Conservation (phyloP, 2,797 vertebrate genomes). For the Sphenodon punctatus region DNA sequence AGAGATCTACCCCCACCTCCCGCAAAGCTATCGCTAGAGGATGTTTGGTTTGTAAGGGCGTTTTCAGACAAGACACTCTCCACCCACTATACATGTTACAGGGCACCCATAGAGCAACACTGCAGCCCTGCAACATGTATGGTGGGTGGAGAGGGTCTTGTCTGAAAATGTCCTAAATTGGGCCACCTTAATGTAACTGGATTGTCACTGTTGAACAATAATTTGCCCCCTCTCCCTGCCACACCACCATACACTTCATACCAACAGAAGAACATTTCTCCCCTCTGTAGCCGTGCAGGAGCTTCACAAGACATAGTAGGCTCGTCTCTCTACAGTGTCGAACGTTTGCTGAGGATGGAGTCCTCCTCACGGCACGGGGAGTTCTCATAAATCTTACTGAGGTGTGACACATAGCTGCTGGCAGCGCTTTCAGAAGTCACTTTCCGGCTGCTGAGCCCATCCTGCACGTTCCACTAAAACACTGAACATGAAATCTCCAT, state of each 20-base stretch:
- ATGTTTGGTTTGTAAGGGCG: no score
- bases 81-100: no score
- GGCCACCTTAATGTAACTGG: no score
- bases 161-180: neutral
- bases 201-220: neutral
- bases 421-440: neutral
- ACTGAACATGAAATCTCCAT: neutral
- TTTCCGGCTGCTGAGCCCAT: neutral
- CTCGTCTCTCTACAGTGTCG: neutral
- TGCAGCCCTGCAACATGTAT: no score
- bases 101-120: no score
- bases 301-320: neutral
- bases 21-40: fast-evolving
- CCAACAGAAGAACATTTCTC: neutral
- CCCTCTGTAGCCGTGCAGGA: neutral
- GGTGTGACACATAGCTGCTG: neutral
- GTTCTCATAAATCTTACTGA: neutral
- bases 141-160: no score
- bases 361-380: neutral
- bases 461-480: neutral
- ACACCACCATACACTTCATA: no score
- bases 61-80: no score
- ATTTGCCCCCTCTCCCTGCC: neutral
- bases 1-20: neutral
- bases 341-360: neutral